Evolutionary conservation across 2,797 vertebrate species (phyloP).

Genomic region (Spinibarbus caldwelli): DNA sequence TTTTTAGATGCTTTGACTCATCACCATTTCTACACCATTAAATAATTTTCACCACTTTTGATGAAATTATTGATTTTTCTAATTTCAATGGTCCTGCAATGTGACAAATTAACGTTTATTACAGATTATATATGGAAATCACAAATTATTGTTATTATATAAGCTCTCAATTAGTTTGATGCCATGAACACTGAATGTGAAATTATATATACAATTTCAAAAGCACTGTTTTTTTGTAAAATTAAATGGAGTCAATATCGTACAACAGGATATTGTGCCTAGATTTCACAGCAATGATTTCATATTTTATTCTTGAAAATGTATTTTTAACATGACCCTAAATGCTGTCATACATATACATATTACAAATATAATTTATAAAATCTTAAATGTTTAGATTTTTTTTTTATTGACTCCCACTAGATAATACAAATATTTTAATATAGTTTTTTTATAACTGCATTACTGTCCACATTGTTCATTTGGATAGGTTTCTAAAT

Average conservation of each 20-base stretch:
- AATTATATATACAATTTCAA: not conserved
- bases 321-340: not conserved
- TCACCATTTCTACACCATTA: too few relatives aligned
- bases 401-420: not conserved
- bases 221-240: not conserved
- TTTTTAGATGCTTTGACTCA: not conserved
- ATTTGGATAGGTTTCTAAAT: not conserved
- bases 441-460: not conserved
- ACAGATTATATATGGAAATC: not conserved
- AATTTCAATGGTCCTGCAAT: not conserved
- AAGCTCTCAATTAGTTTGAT: not conserved
- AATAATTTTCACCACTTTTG: too few relatives aligned
- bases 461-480: not conserved
- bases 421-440: not conserved
- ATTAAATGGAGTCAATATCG: too few relatives aligned
- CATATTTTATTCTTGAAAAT: not conserved
- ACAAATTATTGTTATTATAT: not conserved
- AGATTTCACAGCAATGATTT: not conserved
- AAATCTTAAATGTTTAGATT: not conserved
- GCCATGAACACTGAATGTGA: not conserved
- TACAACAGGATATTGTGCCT: not conserved
- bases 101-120: not conserved
- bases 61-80: not conserved
- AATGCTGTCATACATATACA: not conserved
- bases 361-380: not conserved